A percentile compares a stretch with the other conserved stretches of the same genome.
Evolutionary conservation across 2,888 invertebrate species (phyloP).

Genomic region (Pachydiplax longipennis): DNA sequence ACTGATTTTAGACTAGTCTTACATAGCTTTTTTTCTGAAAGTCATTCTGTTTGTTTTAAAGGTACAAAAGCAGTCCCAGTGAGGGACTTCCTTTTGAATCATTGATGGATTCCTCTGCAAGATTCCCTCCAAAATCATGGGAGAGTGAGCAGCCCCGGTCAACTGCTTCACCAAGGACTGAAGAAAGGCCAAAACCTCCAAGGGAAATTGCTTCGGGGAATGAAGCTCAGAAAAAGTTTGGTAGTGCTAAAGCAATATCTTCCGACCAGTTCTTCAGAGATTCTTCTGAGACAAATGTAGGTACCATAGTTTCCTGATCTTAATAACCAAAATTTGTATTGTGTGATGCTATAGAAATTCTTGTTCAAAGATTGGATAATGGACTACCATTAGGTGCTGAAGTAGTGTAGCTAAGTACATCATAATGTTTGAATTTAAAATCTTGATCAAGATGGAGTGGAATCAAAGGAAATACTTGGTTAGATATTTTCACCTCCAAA

Average conservation of each 20-base stretch:
- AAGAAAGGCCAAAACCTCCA: slow-evolving; percentile 48
- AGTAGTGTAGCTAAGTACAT: too few relatives aligned
- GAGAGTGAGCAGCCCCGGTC: slow-evolving; percentile 20
- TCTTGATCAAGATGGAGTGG: too few relatives aligned
- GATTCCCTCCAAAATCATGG: slow-evolving; percentile 2
- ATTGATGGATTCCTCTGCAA: background rate
- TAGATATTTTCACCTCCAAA: too few relatives aligned
- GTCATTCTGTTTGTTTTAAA: background rate
- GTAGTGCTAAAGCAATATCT: slow-evolving; percentile 95
- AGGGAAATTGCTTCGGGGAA: slow-evolving; percentile 64
- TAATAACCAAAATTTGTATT: too few relatives aligned
- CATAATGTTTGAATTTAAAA: too few relatives aligned
- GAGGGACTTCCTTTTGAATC: slow-evolving; percentile 15
- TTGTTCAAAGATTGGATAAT: too few relatives aligned
- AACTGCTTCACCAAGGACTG: background rate
- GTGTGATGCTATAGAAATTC: too few relatives aligned
- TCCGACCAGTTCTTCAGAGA: slow-evolving; percentile 96
- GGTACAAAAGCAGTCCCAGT: slow-evolving; percentile 38
- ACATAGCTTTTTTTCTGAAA: background rate
- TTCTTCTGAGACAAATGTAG: slow-evolving; percentile 62
- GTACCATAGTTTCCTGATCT: background rate
- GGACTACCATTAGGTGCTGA: too few relatives aligned
- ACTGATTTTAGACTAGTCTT: too few relatives aligned
- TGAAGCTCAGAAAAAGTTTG: slow-evolving; percentile 94
- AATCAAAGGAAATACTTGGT: too few relatives aligned